These are phyloP conservation scores for Embidobia sp. DNA, from an alignment of 2,888 invertebrate species.

Conservation along the genomic window DNA sequence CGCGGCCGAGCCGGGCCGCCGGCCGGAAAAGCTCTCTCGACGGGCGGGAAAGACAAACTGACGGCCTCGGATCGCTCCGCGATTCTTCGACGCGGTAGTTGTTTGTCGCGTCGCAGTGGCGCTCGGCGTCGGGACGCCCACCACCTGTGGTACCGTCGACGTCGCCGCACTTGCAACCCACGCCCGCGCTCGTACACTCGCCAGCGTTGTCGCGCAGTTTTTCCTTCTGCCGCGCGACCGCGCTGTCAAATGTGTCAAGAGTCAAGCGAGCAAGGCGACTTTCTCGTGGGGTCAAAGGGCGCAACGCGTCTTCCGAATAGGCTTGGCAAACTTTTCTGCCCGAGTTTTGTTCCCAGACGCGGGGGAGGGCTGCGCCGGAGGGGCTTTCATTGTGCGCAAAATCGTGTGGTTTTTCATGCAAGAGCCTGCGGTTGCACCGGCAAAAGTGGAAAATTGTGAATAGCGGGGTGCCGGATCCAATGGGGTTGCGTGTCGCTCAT, in stretches of 20 bases:
- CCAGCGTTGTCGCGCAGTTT: constrained; percentile 30
- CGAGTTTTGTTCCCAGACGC: too few species aligned
- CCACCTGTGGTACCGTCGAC: constrained; percentile 74
- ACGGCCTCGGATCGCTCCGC: constrained; percentile 60
- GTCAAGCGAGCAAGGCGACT: neutral
- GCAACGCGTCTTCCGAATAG: too few species aligned
- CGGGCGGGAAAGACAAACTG: constrained; percentile 64
- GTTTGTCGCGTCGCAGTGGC: constrained; percentile 71
- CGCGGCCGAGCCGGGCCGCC: constrained; percentile 28
- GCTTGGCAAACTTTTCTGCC: too few species aligned
- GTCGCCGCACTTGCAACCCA: constrained; percentile 58
- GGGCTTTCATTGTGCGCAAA: too few species aligned
- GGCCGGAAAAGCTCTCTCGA: constrained; percentile 62
- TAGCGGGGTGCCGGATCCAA: too few species aligned
- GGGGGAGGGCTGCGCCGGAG: too few species aligned
- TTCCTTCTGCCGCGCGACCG: constrained; percentile 5
- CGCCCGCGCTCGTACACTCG: constrained; percentile 34
- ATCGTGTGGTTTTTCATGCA: too few species aligned
- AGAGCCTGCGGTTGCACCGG: too few species aligned
- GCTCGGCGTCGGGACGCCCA: constrained; percentile 75
- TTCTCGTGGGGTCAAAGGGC: neutral
- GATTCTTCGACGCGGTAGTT: constrained; percentile 66
- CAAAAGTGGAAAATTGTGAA: too few species aligned
- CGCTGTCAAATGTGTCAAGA: constrained; percentile 11
- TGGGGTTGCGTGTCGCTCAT: too few species aligned